A percentile compares a stretch with the other conserved stretches of the same genome.
Conservation (phyloP, 1,140 invertebrate genomes). For the Eumeta japonica region DNA sequence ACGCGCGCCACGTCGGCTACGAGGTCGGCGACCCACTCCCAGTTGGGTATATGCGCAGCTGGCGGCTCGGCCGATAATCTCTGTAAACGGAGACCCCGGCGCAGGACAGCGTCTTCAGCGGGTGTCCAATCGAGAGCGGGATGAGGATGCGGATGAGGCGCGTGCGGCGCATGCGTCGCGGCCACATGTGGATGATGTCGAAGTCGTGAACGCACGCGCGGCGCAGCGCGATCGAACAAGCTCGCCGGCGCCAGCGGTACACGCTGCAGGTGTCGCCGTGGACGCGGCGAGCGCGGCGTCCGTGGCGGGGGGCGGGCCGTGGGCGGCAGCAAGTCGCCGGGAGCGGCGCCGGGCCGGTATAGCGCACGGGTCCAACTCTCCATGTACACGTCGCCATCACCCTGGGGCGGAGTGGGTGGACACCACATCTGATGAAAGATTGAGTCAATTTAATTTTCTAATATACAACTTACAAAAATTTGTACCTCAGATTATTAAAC, state of each 20-base stretch:
- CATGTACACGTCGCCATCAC: slow-evolving; percentile 88
- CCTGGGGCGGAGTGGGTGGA: slow-evolving; percentile 89
- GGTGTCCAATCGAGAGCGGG: slow-evolving; percentile 82
- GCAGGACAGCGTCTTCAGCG: slow-evolving; percentile 84
- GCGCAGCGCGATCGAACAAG: slow-evolving; percentile 55
- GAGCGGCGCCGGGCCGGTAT: slow-evolving; percentile 80
- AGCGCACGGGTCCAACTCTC: slow-evolving; percentile 79
- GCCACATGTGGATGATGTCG: too few species aligned
- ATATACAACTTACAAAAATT: too few species aligned
- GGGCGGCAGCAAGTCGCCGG: slow-evolving; percentile 80
- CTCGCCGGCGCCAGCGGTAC: too few species aligned
- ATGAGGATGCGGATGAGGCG: slow-evolving; percentile 64
- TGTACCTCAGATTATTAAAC: too few species aligned
- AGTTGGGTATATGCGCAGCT: too few species aligned
- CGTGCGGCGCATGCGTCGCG: too few species aligned
- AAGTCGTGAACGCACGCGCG: too few species aligned
- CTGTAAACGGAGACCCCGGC: slow-evolving; percentile 83
- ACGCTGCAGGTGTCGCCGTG: slow-evolving; percentile 72
- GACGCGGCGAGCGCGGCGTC: slow-evolving; percentile 75
- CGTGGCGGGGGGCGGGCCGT: slow-evolving; percentile 72
- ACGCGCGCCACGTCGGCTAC: too few species aligned
- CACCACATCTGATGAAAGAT: slow-evolving; percentile 95
- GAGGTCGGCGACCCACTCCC: slow-evolving; percentile 91
- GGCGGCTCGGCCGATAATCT: slow-evolving; percentile 27
- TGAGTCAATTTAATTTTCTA: too few species aligned